A percentile compares a stretch with the other conserved stretches of the same genome.
These are phyloP conservation scores for Nemopilema nomurai DNA, from an alignment of 30 jellyfish, hydroid and myxozoan species.

Conservation along the genomic window DNA sequence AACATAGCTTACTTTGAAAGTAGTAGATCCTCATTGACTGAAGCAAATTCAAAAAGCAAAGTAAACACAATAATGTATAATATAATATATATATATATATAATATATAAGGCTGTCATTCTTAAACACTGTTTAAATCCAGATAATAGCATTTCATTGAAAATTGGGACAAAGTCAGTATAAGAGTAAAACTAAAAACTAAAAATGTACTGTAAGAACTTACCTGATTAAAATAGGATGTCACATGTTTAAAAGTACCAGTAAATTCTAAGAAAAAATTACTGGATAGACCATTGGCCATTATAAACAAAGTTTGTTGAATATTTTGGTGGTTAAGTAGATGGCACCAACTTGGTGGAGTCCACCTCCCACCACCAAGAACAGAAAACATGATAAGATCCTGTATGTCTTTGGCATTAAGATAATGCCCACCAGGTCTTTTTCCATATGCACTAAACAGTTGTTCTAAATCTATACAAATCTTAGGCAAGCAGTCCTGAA, in stretches of 20 bases:
- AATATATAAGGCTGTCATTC: no score
- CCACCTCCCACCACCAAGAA: slow-evolving; percentile 63
- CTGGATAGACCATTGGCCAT: slow-evolving; percentile 69
- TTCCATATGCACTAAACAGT: slow-evolving; percentile 65
- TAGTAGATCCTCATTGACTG: no score
- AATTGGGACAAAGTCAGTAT: no score
- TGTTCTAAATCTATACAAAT: slow-evolving; percentile 46
- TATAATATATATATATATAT: no score
- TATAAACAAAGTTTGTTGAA: slow-evolving; percentile 57
- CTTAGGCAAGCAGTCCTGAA: slow-evolving; percentile 21
- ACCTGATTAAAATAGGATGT: slow-evolving; percentile 43
- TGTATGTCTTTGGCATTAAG: slow-evolving; percentile 66
- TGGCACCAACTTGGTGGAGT: slow-evolving; percentile 80
- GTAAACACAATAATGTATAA: no score
- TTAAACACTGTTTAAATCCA: no score
- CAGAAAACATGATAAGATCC: slow-evolving; percentile 48
- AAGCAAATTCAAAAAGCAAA: no score
- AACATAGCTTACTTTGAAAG: no score
- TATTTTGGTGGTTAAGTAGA: slow-evolving; percentile 37
- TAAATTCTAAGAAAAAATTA: slow-evolving; percentile 50
- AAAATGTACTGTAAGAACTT: background rate
- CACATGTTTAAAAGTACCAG: slow-evolving; percentile 55
- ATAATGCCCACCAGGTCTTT: slow-evolving; percentile 66
- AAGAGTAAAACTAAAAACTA: no score
- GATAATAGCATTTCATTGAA: no score